Base-by-base conservation (phyloP, 64 coral and sea anemone genomes). In the Cladopsammia gracilis region DNA sequence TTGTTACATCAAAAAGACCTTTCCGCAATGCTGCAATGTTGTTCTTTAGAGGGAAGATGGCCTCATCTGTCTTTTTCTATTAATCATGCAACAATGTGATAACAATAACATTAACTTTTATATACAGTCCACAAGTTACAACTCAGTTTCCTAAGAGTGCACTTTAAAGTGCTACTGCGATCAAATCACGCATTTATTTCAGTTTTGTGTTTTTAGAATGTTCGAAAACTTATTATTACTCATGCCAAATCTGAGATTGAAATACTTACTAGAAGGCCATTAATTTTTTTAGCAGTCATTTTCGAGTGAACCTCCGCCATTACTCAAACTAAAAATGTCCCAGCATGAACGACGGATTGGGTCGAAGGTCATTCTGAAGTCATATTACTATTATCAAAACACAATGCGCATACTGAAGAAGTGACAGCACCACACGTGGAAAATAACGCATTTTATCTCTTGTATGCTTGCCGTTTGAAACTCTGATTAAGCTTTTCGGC, bases 1-100 rank as follows among this genome's bases (percentile, higher is more conserved):
- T 59, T 0, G 58, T 67, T 24, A 85, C 58, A 18, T 25, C 22
- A 16, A 85, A 85, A 42, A 64, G 19, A 20, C 54, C 22, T 65
- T 66, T 42, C 25, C 71, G 25, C 13, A 85, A 22, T 46, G 81
- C 81, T 43, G 18, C 64, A 64, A 68, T 85, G 9, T 62, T 13
- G 59, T 68, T 85, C 34, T 85, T 85, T 23, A 62, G 19, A 22
- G 56, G 78, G 13, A 82, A 20, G 23, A 82, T 82, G 1, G 52
- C 14, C 3, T 82, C 78, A 82, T 82, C 78, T 60, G 78, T 34
- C 14, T 26, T 61, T 61, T 49, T 22, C 78, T 82, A 34, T 15
- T 10, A 82, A 82, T n/a, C 24, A 60, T 78, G 10, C 34, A 34
- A 34, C 34, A 34, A 34, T 34, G 34, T 34, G 34, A 34, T 34